These are phyloP conservation scores for Papilio aristodemus DNA, from an alignment of 1,140 invertebrate genomes.

Conservation along the genomic window DNA sequence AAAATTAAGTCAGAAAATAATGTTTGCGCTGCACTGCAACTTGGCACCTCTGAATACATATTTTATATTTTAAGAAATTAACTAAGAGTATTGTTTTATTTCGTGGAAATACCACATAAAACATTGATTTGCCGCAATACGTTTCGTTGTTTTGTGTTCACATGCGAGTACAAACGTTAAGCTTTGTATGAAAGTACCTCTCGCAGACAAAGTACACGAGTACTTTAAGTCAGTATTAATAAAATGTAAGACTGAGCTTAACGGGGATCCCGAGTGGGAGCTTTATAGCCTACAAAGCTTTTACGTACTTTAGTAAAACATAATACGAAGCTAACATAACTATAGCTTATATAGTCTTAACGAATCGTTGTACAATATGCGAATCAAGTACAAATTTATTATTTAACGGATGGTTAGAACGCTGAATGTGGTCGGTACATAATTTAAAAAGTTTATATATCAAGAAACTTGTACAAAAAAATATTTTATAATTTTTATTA, in stretches of 20 bases:
- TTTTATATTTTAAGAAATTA: too few species aligned
- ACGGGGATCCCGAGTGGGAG: background rate
- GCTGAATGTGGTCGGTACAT: too few species aligned
- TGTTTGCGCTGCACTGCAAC: background rate
- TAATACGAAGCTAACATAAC: background rate
- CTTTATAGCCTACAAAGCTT: constrained; percentile 17
- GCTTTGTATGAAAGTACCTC: background rate
- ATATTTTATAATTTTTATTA: too few species aligned
- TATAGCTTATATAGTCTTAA: background rate
- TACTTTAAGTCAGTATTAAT: constrained; percentile 14
- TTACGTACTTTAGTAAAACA: constrained; percentile 6
- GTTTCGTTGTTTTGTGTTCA: background rate
- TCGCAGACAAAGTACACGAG: constrained; percentile 17
- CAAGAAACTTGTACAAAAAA: too few species aligned
- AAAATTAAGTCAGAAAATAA: constrained; percentile 2
- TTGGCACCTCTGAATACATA: background rate
- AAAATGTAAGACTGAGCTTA: constrained; percentile 16
- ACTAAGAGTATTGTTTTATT: too few species aligned
- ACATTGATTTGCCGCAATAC: background rate
- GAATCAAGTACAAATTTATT: too few species aligned
- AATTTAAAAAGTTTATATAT: too few species aligned
- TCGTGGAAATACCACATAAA: too few species aligned
- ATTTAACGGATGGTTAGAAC: too few species aligned
- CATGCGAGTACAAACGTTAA: background rate
- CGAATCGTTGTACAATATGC: too few species aligned